Evolutionary conservation across 2,888 invertebrate genomes (phyloP), one percentile per base, ranked within the genome.

Genomic region (Rugalucina vietnamica): DNA sequence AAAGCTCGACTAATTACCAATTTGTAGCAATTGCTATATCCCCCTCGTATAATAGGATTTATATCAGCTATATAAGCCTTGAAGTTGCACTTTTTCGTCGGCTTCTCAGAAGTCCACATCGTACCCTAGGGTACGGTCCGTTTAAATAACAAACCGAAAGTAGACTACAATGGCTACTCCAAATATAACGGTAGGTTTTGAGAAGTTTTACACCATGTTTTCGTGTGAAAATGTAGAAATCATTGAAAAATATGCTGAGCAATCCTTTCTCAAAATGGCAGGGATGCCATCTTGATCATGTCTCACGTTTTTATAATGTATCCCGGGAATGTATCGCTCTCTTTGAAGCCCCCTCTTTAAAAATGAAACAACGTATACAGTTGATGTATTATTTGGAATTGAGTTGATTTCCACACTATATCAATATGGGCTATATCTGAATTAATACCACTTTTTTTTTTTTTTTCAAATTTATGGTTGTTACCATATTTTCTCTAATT

Each of bases 61-160:
- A 89, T 91, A 89, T 85, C 88, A 88, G 87, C 89, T 92, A 92
- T 92, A 92, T 90, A 92, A 92, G 90, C 90, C 81, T 84, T 85
- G 81, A 87, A 57, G 85, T 86, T 84, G 88, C 85, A 89, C 89
- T 86, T 85, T 79, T 73, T 81, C 81, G 80, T 82, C 88, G 92
- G 91, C 91, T 91, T 92, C 91, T 72, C 75, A 65, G 91, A 89
- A 91, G 92, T 89, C 92, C 90, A 88, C 91, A 84, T 76, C 82
- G 80, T 39, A 50, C 54, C 60, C 27, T n/a, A 10, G n/a, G 39
- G 72, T 37, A 39, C 69, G 74, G 69, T 72, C 60, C 70, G 34
- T 74, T 81, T 69, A 73, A 57, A 76, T 54, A 78, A 60, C 24
- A 54, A 49, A 43, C 50, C 37, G 65, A 78, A 81, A 75, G 50